Evolutionary conservation across 2,888 invertebrate genomes (phyloP), one percentile per base, ranked within the genome.

Genomic region (Dryomyza anilis): DNA sequence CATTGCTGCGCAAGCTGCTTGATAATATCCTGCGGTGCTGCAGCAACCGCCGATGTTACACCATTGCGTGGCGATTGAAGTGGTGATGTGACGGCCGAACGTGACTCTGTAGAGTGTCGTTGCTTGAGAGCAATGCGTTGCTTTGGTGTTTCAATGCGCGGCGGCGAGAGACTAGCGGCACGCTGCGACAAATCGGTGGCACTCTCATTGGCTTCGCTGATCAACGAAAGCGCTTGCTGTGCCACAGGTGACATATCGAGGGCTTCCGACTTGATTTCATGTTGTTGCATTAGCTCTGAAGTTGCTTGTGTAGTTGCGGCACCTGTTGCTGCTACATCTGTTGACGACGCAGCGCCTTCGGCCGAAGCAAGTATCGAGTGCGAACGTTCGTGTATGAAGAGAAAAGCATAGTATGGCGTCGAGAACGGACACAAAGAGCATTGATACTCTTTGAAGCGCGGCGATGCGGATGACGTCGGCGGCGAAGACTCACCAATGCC

Each of bases 361-460:
- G 70, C 70, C 23, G 72, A 74, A 65, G 74, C 83, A 16, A 82
- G 72, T 67, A 83, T 76, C 33, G 85, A 84, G 83, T 95, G 95
- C 46, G 94, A 92, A 73, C 94, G 89, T 82, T 96, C 96, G 84
- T 96, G 96, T 58, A 95, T 92, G 82, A 94, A 95, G 72, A 96
- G 86, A 77, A 96, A 93, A 62, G 95, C 95, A 75, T 95, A 87
- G 79, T 95, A 91, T 70, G 93, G 91, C 39, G 96, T 95, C 48
- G 93, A 90, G 81, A 95, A 96, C 63, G 92, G 90, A 81, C 96
- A 96, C 80, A 92, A 90, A 48, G 94, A 92, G 84, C 96, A 96
- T 70, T 93, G 91, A 84, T 95, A 96, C 68, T 90, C 90, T 83
- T 94, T 92, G 70, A 89, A 78, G 14, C 79, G 78, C 1, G 78